Evolutionary conservation across 2,113 vertebrate genomes (phyloP), one percentile per base, ranked within the genome.

Genomic region (Panthera uncia): DNA sequence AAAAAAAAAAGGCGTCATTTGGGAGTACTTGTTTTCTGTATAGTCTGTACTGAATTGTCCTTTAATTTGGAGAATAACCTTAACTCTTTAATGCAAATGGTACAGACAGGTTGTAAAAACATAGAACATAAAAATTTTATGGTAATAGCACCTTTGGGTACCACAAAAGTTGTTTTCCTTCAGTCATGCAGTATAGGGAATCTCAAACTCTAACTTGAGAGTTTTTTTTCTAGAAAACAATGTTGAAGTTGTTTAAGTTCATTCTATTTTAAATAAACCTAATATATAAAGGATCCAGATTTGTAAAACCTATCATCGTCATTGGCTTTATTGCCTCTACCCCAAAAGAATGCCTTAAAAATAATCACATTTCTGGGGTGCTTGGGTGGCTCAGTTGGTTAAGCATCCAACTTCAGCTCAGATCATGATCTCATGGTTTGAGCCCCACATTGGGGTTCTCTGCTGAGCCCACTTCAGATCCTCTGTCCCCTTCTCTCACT

Each of bases 191-290:
- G 0, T 18, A n/a, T 0, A 29, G 38, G 31, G 25, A 84, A 18
- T 79, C 36, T 79, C n/a, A 71, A 71, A 79, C 61, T 71, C 57
- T 85, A 65, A 63, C 31, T 88, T 66, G 29, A 52, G 25, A 16
- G 38, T 83, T 65, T 89, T 88, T 88, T 92, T 71, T n/a, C 68
- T 96, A 36, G 57, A 55, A 91, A 82, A 89, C 36, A 89, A 11
- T 80, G 65, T 89, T 36, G 1, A 71, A 88, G 7, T 89, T 55
- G 2, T 92, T 23, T 89, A 94, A 50, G 81, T 57, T 48, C 55
- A 87, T 91, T 69, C 33, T 38, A 2, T 73, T 96, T 95, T 90
- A 93, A 69, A 38, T 13, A 94, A 92, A 14, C 61, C 25, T 86
- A 45, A 55, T 89, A 23, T 66, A 55, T 78, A 21, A 87, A 95